Conservation (phyloP, 2,888 invertebrate species). For the Zonitis immaculata region DNA sequence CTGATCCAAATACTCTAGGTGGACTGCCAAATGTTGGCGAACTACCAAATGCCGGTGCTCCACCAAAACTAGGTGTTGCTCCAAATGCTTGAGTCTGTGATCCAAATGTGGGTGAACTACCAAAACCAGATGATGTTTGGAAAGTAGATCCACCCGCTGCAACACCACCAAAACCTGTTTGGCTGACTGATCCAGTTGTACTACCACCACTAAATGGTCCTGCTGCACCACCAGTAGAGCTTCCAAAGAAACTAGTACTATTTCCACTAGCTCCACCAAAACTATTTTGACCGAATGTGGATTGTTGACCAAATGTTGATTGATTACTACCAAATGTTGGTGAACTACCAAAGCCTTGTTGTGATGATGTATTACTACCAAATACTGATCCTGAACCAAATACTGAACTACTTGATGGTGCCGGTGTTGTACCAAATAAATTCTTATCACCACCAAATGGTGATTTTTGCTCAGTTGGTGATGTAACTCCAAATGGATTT, state of each 20-base stretch:
- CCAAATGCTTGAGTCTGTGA: conserved; percentile 46
- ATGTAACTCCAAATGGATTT: conserved; percentile 24
- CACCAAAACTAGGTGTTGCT: conserved; percentile 49
- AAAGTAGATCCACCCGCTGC: conserved; percentile 25
- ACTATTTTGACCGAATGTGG: conserved; percentile 35
- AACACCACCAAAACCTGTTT: conserved; percentile 46
- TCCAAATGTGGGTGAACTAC: conserved; percentile 41
- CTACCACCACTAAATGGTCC: conserved; percentile 43
- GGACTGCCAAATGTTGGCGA: conserved; percentile 46
- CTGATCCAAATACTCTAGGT: conserved; percentile 46
- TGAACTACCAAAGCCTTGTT: conserved; percentile 23
- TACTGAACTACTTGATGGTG: conserved; percentile 5
- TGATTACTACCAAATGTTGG: conserved; percentile 15
- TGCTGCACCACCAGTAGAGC: conserved; percentile 22
- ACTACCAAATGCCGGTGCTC: conserved; percentile 41
- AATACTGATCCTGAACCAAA: conserved; percentile 16
- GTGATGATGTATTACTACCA: conserved; percentile 27
- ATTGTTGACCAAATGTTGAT: conserved; percentile 25
- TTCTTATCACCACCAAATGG: conserved; percentile 19
- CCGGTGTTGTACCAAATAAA: conserved; percentile 18
- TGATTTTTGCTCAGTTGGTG: conserved; percentile 13
- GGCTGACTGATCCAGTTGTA: conserved; percentile 39
- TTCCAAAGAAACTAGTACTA: conserved; percentile 36
- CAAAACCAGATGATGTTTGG: conserved; percentile 41
- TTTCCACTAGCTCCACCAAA: conserved; percentile 35